Evolutionary conservation across 2,888 invertebrate species (phyloP).

Genomic region (Rhopalosiphum nymphaeae): DNA sequence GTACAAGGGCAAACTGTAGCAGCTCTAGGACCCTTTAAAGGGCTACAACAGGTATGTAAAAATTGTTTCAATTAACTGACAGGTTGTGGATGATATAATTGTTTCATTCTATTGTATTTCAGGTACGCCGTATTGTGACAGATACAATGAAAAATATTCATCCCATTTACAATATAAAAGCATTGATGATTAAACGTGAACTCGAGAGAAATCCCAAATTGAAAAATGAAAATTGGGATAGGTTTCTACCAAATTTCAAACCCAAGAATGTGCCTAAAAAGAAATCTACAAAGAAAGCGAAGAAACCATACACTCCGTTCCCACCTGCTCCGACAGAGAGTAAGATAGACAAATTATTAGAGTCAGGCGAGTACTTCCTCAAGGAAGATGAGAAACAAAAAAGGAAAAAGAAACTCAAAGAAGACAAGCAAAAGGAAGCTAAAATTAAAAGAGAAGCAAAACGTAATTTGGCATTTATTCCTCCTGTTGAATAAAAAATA

Average conservation of each 20-base stretch:
- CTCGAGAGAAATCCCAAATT: conserved; percentile 92
- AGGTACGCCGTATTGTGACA: conserved; percentile 87
- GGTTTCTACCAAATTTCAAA: conserved; percentile 95
- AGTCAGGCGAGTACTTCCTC: conserved; percentile 97
- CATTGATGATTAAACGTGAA: conserved; percentile 97
- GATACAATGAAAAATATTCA: conserved; percentile 99
- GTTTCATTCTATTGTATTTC: conserved; percentile 63
- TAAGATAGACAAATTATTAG: conserved; percentile 91
- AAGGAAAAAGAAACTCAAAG: conserved; percentile 80
- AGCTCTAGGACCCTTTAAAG: conserved; percentile 95
- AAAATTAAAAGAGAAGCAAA: conserved; percentile 82
- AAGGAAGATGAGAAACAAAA: conserved; percentile 84
- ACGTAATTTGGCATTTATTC: conserved; percentile 84
- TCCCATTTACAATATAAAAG: conserved; percentile 97
- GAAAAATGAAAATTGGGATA: conserved; percentile 94
- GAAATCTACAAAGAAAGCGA: conserved; percentile 88
- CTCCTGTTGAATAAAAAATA: conserved; percentile 78
- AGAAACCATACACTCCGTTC: conserved; percentile 97
- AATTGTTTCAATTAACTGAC: neutral
- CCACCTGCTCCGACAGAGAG: conserved; percentile 89
- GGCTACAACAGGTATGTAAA: conserved; percentile 77
- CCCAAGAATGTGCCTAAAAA: conserved; percentile 91
- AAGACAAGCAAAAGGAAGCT: conserved; percentile 82
- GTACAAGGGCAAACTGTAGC: conserved; percentile 98
- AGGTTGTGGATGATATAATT: neutral